These are phyloP conservation scores for Muschampia plurimacula DNA, from an alignment of 2,888 invertebrate species.

Conservation along the genomic window DNA sequence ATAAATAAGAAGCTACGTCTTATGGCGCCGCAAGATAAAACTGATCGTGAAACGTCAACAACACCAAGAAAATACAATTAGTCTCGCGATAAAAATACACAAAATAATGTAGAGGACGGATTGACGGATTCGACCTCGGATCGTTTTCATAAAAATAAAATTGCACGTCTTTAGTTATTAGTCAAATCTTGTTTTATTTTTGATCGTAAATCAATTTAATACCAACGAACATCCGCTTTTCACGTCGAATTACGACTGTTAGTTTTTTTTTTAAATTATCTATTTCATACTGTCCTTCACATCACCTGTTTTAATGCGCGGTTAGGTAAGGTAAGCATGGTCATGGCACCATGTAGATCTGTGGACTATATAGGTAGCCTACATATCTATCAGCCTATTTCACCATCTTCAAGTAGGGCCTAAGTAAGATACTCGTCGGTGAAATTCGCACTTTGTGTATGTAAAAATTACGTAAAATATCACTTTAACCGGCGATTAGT, in stretches of 20 bases:
- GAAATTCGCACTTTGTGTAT: too few relatives aligned
- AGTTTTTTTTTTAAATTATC: too few relatives aligned
- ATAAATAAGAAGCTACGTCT: slow-evolving; percentile 15
- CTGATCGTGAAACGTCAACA: slow-evolving; percentile 35
- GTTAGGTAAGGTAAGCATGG: too few relatives aligned
- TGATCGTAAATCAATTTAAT: slow-evolving; percentile 19
- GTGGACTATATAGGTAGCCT: too few relatives aligned
- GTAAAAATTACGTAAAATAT: too few relatives aligned
- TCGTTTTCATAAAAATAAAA: slow-evolving; percentile 38
- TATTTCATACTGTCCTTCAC: not conserved
- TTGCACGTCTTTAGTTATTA: slow-evolving; percentile 20
- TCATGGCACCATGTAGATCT: too few relatives aligned
- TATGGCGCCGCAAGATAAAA: slow-evolving; percentile 23
- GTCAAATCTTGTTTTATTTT: slow-evolving; percentile 28
- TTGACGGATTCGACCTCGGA: slow-evolving; percentile 40
- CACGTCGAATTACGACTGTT: not conserved
- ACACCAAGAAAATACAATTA: slow-evolving; percentile 30
- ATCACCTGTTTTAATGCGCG: too few relatives aligned
- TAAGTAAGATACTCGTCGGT: too few relatives aligned
- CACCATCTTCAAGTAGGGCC: too few relatives aligned
- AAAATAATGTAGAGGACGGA: slow-evolving; percentile 42
- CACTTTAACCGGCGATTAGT: too few relatives aligned
- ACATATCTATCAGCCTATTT: too few relatives aligned
- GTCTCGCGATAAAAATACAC: slow-evolving; percentile 34
- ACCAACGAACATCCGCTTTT: slow-evolving; percentile 22